A percentile compares a stretch with the other conserved stretches of the same genome.
phyloP scores from a whole-genome alignment of 1,140 invertebrate genomes.

The Zaprionus gabonicus region DNA sequence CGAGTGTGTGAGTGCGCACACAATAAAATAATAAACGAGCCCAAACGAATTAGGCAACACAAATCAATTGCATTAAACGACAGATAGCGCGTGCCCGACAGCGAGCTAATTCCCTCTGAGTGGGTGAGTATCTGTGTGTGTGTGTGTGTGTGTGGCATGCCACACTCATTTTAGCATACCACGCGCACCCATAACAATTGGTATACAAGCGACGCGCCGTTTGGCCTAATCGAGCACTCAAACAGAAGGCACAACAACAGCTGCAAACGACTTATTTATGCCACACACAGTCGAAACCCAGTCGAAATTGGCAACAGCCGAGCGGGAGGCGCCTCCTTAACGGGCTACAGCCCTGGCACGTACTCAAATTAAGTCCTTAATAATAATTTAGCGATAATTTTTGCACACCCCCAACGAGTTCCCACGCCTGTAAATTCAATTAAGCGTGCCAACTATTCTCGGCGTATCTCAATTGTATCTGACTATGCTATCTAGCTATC shows the following conservation, averaged over 20 bases:
- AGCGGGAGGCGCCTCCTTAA: constrained; percentile 6
- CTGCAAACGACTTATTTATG: constrained; percentile 80
- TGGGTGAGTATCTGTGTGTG: background rate
- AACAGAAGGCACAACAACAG: constrained; percentile 71
- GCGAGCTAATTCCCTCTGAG: constrained; percentile 7
- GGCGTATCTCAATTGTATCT: constrained; percentile 1
- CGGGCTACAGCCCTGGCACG: constrained; percentile 17
- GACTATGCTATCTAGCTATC: background rate
- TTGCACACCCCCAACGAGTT: background rate
- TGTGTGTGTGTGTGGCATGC: constrained; percentile 30
- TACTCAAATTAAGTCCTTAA: constrained; percentile 53
- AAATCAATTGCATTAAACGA: constrained; percentile 79
- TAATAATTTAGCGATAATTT: constrained; percentile 53
- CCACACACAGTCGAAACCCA: constrained; percentile 19
- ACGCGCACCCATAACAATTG: constrained; percentile 56
- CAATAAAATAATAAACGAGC: constrained; percentile 57
- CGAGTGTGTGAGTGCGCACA: constrained; percentile 2
- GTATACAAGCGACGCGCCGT: constrained; percentile 30
- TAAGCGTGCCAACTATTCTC: background rate
- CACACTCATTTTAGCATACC: constrained; percentile 32
- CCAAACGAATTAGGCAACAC: constrained; percentile 71
- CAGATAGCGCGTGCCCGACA: constrained; percentile 62
- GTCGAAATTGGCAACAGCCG: no score
- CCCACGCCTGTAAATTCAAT: constrained; percentile 4
- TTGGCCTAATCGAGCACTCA: constrained; percentile 53